Conservation (phyloP, 1,140 invertebrate genomes). For the Halictus rubicundus region DNA sequence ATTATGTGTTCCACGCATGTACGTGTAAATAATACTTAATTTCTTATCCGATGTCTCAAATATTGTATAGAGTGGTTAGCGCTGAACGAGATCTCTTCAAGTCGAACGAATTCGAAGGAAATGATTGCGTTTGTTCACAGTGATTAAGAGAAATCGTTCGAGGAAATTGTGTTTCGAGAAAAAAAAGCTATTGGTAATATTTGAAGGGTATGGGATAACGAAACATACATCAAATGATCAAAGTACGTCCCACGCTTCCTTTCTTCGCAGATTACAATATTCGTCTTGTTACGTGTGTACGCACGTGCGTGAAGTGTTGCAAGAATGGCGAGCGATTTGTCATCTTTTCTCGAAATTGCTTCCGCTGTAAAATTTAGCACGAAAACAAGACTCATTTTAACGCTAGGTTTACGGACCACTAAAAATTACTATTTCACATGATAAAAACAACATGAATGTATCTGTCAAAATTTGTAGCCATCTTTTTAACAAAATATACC, state of each 20-base stretch:
- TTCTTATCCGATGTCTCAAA: too few relatives aligned
- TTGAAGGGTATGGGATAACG: conserved; percentile 4
- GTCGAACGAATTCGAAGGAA: neutral
- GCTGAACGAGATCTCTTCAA: neutral
- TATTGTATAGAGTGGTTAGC: too few relatives aligned
- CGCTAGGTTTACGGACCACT: too few relatives aligned
- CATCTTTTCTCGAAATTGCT: conserved; percentile 22
- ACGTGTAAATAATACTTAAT: too few relatives aligned
- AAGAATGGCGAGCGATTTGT: conserved; percentile 30
- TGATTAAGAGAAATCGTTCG: neutral
- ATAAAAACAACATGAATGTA: too few relatives aligned
- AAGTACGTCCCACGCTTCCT: conserved; percentile 33
- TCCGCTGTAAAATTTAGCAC: conserved; percentile 29
- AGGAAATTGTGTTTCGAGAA: neutral
- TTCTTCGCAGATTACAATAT: conserved; percentile 35
- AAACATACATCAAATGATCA: conserved; percentile 36
- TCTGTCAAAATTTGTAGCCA: too few relatives aligned
- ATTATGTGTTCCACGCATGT: too few relatives aligned
- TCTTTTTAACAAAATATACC: too few relatives aligned
- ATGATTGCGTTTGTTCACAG: neutral
- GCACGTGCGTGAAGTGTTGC: conserved; percentile 29
- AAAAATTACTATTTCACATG: too few relatives aligned
- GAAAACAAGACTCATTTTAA: neutral
- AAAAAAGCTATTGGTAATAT: neutral
- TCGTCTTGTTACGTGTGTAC: conserved; percentile 28